Percentiles rank a stretch among this genome's conserved stretches.
Evolutionary conservation across 2,113 vertebrate genomes (phyloP).

Genomic region (Chelonoidis abingdonii): DNA sequence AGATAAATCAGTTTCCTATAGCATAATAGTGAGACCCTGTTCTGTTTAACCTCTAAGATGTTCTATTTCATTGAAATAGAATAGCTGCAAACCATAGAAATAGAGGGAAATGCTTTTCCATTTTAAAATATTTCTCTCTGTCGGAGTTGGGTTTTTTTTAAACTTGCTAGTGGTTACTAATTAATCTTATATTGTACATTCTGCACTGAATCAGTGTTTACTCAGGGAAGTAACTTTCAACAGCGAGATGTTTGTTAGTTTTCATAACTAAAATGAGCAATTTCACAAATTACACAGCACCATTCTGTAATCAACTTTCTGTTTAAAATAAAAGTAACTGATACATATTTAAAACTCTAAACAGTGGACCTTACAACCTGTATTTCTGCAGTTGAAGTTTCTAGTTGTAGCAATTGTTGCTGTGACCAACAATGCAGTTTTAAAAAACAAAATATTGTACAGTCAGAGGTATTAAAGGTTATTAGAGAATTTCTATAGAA

Average conservation of each 20-base stretch:
- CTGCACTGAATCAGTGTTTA: conserved; percentile 66
- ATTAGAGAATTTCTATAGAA: conserved; percentile 1
- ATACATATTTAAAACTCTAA: not conserved
- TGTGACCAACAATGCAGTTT: not conserved
- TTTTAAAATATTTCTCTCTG: conserved; percentile 57
- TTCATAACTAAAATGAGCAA: conserved; percentile 54
- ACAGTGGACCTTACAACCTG: not conserved
- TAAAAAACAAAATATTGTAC: not conserved
- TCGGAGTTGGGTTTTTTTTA: conserved; percentile 20
- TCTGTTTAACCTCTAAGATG: conserved; percentile 61
- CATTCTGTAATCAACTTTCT: conserved; percentile 7
- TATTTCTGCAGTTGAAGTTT: conserved; percentile 3
- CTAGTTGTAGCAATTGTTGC: not conserved
- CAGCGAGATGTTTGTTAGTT: conserved; percentile 61
- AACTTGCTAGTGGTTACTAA: conserved; percentile 59
- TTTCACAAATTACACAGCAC: conserved; percentile 28
- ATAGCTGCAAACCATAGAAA: conserved; percentile 8
- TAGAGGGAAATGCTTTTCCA: conserved; percentile 61
- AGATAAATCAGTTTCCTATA: conserved; percentile 26
- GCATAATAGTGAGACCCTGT: conserved; percentile 24
- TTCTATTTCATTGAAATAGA: conserved; percentile 47
- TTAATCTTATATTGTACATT: conserved; percentile 58
- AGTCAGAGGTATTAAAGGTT: not conserved
- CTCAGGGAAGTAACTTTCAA: conserved; percentile 62
- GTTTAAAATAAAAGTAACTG: not conserved